These are phyloP conservation scores for Iselma pallidipennis DNA, from an alignment of 2,888 invertebrate genomes.

Conservation along the genomic window DNA sequence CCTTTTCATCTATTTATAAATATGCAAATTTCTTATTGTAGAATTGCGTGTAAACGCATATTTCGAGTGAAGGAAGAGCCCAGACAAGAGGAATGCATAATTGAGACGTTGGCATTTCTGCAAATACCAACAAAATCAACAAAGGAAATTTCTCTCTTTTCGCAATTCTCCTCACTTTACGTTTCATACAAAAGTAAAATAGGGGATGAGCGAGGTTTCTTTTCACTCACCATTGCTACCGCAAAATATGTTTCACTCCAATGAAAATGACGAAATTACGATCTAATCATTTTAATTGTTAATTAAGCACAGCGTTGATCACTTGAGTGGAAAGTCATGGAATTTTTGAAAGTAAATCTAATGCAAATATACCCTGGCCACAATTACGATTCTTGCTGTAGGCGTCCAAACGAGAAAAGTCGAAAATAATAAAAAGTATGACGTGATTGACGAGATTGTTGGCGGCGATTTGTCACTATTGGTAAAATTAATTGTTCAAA, in stretches of 20 bases:
- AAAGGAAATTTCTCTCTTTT: slow-evolving; percentile 29
- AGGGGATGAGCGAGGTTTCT: too few relatives aligned
- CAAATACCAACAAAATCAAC: slow-evolving; percentile 36
- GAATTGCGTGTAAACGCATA: slow-evolving; percentile 34
- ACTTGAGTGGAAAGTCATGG: neutral
- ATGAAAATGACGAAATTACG: slow-evolving; percentile 8
- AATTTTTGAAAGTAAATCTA: slow-evolving; percentile 9
- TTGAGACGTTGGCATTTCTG: slow-evolving; percentile 38
- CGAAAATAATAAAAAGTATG: too few relatives aligned
- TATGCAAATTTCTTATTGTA: slow-evolving; percentile 31
- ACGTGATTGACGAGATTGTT: too few relatives aligned
- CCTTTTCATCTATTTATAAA: slow-evolving; percentile 14
- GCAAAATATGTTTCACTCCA: slow-evolving; percentile 1
- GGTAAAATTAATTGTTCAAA: too few relatives aligned
- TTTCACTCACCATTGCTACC: neutral
- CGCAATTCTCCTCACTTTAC: neutral
- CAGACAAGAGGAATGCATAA: slow-evolving; percentile 34
- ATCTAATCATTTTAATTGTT: slow-evolving; percentile 23
- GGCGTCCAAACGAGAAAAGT: too few relatives aligned
- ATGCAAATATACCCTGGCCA: slow-evolving; percentile 10
- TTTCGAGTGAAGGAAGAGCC: slow-evolving; percentile 27
- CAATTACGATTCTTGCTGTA: too few relatives aligned
- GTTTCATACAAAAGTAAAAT: slow-evolving; percentile 5
- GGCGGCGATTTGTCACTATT: too few relatives aligned
- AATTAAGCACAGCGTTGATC: slow-evolving; percentile 11